Evolutionary conservation across 2,797 vertebrate species (phyloP), one percentile per base, ranked within the genome.

Genomic region (Diglossa cyanea): DNA sequence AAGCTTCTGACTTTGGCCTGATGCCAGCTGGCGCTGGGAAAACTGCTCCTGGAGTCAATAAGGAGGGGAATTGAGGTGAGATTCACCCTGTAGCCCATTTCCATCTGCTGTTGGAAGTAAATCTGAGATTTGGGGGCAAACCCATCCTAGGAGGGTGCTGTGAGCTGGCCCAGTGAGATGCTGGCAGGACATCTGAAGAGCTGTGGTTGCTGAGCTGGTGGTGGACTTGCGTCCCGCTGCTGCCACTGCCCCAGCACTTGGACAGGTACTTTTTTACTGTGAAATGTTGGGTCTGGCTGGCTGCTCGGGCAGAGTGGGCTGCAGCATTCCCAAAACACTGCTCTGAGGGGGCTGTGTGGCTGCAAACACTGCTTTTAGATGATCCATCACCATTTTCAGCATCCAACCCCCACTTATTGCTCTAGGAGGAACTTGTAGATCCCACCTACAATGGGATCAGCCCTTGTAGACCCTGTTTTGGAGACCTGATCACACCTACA

Each of bases 311-410:
- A 1, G 7, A 53, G 6, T 11, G 24, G 10, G 37, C 31, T 3
- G 3, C 0, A 3, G 23, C 14, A 33, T 7, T 14, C 37, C 35
- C 39, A 28, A 53, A 76, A 53, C 0, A 2, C 26, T 25, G 40
- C 26, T 88, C 26, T 0, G 1, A 62, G 1, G 6, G 9, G 5
- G 14, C 48, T 82, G 13, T 1, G 0, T 0, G 1, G 13, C 63
- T 63, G 58, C 17, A 25, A 48, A 50, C 7, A 25, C 7, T 0
- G 0, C 33, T 68, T 73, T 61, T 26, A 65, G 28, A n/a, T 35
- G 20, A 73, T 40, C 30, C 0, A 0, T n/a, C 65, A 14, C 47
- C 26, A 35, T 48, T 73, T 25, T 70, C 44, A 62, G 57, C 33
- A 48, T 20, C 26, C 31, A 35, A 8, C 2, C 9, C 44, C 7